phyloP scores from a whole-genome alignment of 2,888 invertebrate genomes.

The Listrodromus nycthemerus region DNA sequence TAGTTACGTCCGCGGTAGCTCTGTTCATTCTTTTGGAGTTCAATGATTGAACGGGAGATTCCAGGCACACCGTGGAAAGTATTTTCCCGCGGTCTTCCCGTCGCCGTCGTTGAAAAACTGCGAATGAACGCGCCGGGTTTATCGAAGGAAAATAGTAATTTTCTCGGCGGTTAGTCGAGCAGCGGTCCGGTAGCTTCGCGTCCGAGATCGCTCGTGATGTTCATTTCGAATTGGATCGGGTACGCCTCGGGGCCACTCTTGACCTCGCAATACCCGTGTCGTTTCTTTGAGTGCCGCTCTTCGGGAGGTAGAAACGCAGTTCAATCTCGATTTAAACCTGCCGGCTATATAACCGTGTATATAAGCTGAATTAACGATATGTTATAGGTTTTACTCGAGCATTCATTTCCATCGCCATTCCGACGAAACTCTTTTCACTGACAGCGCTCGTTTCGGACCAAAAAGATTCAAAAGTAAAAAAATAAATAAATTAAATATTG shows the following conservation, averaged over 20 bases:
- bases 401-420: not conserved
- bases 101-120: not conserved
- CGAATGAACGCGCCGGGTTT: conserved; percentile 7
- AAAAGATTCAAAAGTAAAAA: not conserved
- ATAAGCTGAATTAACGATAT: not conserved
- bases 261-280: conserved; percentile 3
- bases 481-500: not conserved
- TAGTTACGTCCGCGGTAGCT: too few relatives aligned
- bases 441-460: not conserved
- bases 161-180: not conserved
- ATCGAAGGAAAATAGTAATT: conserved; percentile 37
- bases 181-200: not conserved
- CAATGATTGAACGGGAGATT: too few relatives aligned
- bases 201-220: not conserved
- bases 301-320: conserved; percentile 7
- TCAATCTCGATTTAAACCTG: conserved; percentile 1
- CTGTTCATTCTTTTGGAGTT: too few relatives aligned
- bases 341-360: not conserved
- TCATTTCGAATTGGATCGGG: conserved; percentile 12
- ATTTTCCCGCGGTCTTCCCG: not conserved
- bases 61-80: not conserved
- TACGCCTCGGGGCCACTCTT: not conserved
- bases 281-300: conserved; percentile 7
- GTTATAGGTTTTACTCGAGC: not conserved
- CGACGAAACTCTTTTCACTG: not conserved